phyloP scores from a whole-genome alignment of 1,140 invertebrate species.

The Scaptomyza graminum region DNA sequence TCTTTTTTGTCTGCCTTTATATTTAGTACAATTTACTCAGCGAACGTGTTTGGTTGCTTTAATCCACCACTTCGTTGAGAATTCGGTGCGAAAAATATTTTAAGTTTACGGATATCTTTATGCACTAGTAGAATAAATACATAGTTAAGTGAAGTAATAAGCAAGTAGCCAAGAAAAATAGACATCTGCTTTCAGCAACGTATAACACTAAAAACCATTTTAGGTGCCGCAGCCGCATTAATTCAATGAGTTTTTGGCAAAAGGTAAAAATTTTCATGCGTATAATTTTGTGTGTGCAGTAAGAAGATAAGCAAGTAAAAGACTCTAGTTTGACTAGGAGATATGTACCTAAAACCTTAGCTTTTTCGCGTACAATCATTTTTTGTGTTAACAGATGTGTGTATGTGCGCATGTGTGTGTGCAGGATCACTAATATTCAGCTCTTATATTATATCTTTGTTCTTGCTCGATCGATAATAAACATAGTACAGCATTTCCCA shows the following conservation, averaged over 20 bases:
- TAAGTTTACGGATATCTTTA: background rate
- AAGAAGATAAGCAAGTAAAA: conserved; percentile 9
- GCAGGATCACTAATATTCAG: too few relatives aligned
- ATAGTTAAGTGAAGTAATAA: conserved; percentile 53
- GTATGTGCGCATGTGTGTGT: too few relatives aligned
- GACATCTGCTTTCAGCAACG: conserved; percentile 31
- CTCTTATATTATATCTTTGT: too few relatives aligned
- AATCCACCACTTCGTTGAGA: background rate
- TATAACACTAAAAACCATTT: conserved; percentile 39
- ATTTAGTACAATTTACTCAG: conserved; percentile 45
- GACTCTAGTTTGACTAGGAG: background rate
- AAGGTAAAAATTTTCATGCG: conserved; percentile 30
- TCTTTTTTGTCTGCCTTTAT: conserved; percentile 30
- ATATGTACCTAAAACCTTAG: conserved; percentile 36
- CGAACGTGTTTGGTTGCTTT: conserved; percentile 33
- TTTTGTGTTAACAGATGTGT: too few relatives aligned
- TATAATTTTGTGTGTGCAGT: background rate
- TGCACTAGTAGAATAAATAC: conserved; percentile 34
- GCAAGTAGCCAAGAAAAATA: conserved; percentile 32
- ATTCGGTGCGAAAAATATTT: conserved; percentile 14
- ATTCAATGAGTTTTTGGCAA: conserved; percentile 30
- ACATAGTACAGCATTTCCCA: too few relatives aligned
- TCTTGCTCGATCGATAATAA: too few relatives aligned
- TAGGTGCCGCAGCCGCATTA: conserved; percentile 1
- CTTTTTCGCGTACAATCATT: too few relatives aligned